Evolutionary conservation across 2,797 vertebrate species (phyloP).

Genomic region (Pseudochromis fuscus): DNA sequence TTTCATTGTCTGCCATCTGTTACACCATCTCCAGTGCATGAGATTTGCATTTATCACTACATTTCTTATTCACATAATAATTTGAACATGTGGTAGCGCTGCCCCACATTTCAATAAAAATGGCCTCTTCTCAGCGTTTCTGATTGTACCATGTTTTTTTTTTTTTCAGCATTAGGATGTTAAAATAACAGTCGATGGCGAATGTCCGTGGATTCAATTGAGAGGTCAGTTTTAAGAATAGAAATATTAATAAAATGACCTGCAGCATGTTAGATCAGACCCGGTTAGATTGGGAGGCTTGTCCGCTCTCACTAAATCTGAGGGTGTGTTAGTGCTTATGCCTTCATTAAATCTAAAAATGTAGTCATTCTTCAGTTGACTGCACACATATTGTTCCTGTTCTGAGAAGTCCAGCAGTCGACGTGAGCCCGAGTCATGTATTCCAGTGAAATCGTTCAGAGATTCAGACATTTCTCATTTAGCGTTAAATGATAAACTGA

Average conservation of each 20-base stretch:
- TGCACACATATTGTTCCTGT: conserved; percentile 54
- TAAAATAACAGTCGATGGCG: conserved; percentile 17
- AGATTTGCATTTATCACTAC: conserved; percentile 62
- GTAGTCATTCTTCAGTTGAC: conserved; percentile 55
- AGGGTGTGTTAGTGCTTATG: conserved; percentile 43
- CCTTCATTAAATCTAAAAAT: conserved; percentile 68
- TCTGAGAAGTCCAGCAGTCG: conserved; percentile 29
- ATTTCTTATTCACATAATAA: conserved; percentile 44
- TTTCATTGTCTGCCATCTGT: conserved; percentile 66
- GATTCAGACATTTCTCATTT: conserved; percentile 63
- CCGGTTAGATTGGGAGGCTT: conserved; percentile 44
- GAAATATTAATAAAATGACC: conserved; percentile 38
- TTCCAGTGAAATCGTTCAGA: conserved; percentile 48
- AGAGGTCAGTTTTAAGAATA: conserved; percentile 43
- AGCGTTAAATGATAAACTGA: conserved; percentile 62
- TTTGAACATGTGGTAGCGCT: conserved; percentile 29
- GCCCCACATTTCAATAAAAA: conserved; percentile 40
- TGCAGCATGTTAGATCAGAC: conserved; percentile 28
- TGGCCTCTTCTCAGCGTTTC: conserved; percentile 8
- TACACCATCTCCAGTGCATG: conserved; percentile 44
- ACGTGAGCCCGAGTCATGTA: conserved; percentile 41
- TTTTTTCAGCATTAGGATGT: not conserved
- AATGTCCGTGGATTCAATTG: conserved; percentile 48
- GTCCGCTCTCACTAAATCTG: conserved; percentile 57
- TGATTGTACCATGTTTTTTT: not conserved